Conservation (phyloP, 37 sponge, comb jelly and placozoan genomes). For the Crambe crambe region DNA sequence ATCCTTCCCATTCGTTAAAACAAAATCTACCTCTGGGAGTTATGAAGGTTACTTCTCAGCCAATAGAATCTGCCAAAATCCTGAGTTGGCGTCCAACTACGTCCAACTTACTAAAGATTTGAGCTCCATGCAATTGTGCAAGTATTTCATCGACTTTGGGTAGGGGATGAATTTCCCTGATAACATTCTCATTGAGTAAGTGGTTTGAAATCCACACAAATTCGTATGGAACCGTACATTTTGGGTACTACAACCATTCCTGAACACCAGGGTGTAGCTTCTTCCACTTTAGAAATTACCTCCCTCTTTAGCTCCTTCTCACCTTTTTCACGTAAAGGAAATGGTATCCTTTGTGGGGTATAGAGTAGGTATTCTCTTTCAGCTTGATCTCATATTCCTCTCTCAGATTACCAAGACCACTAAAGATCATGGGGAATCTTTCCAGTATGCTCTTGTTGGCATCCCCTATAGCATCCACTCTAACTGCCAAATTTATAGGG, state of each 20-base stretch:
- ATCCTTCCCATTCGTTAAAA: constrained; percentile 12
- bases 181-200: constrained; percentile 26
- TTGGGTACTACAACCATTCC: constrained; percentile 48
- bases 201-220: constrained; percentile 34
- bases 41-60: constrained; percentile 1
- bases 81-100: too few species aligned
- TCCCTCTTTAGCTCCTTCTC: not conserved
- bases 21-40: not conserved
- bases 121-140: constrained; percentile 40
- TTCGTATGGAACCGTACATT: too few species aligned
- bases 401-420: not conserved
- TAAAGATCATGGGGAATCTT: not conserved
- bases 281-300: constrained; percentile 15
- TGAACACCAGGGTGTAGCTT: constrained; percentile 23
- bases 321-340: not conserved
- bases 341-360: not conserved
- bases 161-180: constrained; percentile 24
- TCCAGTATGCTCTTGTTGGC: too few species aligned
- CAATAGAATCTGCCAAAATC: constrained; percentile 47
- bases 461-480: too few species aligned
- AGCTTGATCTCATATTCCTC: not conserved
- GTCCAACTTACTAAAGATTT: too few species aligned
- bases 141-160: constrained; percentile 46
- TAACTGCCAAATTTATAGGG: too few species aligned
- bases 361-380: not conserved